Base-by-base conservation (phyloP, 2,888 invertebrate species). In the Papilio elwesi region DNA sequence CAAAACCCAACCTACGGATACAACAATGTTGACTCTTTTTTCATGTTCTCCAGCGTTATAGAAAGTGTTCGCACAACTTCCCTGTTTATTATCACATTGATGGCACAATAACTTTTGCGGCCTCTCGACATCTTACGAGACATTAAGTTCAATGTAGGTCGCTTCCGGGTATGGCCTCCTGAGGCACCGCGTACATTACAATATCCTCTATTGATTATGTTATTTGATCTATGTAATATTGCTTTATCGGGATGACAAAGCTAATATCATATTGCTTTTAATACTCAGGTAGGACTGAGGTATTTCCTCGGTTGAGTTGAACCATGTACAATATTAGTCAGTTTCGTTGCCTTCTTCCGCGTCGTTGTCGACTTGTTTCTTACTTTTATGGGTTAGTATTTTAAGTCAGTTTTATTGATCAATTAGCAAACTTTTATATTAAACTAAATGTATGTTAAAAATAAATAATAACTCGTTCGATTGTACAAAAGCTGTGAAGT, bases 71-170 rank as follows among this genome's bases (percentile, higher is more conserved):
- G 49, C 47, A 13, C n/a, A 3, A 63, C 13, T 13, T 59, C 16
- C 47, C 49, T 49, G 8, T 64, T 47, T 70, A 70, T 48, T 49
- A 15, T 15, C 15, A 15, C 51, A 71, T 57, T 66, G 57, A 71
- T 66, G 47, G 51, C 59, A 57, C 38, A 66, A 57, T 66, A 71
- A 71, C 55, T 59, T 59, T n/a, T 38, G 57, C 57, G 51, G 16
- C 66, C 57, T 66, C 48, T 66, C 66, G 43, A 65, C 71, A 51
- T 71, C 70, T 70, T 59, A 71, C 71, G 66, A 71, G 13, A 51
- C 71, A 71, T 71, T 71, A 71, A 66, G 71, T 38, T 62, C 57
- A 51, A 66, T 66, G 49, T 57, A 57, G 71, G 66, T 71, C 66
- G 66, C 12, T 12, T 66, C 59, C 57, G 66, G 65, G 65, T 36